Base-by-base conservation (phyloP, 2,113 vertebrate genomes). In the Misgurnus anguillicaudatus region DNA sequence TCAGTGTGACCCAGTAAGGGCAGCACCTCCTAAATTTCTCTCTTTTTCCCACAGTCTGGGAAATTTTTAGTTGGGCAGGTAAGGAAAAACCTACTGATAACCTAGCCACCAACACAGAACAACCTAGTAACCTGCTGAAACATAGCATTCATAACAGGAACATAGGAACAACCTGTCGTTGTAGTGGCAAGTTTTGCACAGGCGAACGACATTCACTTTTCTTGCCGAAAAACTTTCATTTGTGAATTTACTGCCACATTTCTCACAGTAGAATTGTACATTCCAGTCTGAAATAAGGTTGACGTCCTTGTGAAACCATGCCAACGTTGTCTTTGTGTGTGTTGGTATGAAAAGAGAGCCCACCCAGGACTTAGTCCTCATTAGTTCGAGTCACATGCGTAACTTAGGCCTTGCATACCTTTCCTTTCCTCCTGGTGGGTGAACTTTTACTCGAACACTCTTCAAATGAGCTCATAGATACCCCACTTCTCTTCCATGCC, bases 311-410 rank as follows among this genome's bases (percentile, higher is more conserved):
- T 21, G 53, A 41, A 58, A 41, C 69, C 51, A 19, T 58, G 69
- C 53, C 53, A 72, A 31, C 13, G n/a, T 36, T 62, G 53, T 68
- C 41, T 73, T 62, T 66, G n/a, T 47, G 62, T 7, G 31, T 8
- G 17, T 48, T 21, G 48, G 38, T 41, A 24, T 61, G 31, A 73
- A 68, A 60, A 80, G 38, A 39, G 57, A 67, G 53, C 74, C 61
- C 68, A 73, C 58, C 63, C 68, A 65, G 78, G 24, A 48, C 24
- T 53, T 66, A 48, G 9, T 67, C 41, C 48, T 80, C 63, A 65
- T 80, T 80, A 80, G 74, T 68, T 70, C 57, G 60, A 63, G 69
- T 73, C 64, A 65, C 61, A 72, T 78, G 53, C 67, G 63, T 67
- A 64, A 77, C 24, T 31, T 31, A 84, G 38, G 61, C 73, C 74